These are phyloP conservation scores for Megastigmus dorsalis DNA, from an alignment of 2,888 invertebrate species.

Conservation along the genomic window DNA sequence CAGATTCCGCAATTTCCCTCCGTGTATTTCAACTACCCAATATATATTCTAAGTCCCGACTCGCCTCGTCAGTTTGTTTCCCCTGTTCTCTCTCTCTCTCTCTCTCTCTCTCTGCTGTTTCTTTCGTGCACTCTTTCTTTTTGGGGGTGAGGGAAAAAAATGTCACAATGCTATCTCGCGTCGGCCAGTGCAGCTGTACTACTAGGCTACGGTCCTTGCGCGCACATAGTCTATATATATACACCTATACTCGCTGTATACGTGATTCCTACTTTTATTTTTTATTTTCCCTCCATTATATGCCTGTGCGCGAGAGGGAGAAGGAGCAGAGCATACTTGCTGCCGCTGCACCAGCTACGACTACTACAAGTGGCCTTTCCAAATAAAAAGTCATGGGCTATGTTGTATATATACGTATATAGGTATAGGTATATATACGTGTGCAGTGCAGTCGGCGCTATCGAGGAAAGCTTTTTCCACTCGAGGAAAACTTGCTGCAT, in stretches of 20 bases:
- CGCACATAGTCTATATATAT: neutral
- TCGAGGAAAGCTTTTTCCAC: neutral
- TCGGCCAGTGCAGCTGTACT: neutral
- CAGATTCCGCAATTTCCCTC: conserved; percentile 12
- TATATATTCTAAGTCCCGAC: conserved; percentile 31
- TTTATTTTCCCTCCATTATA: neutral
- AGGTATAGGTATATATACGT: neutral
- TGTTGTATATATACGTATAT: neutral
- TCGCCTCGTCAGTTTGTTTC: conserved; percentile 21
- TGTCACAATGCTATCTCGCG: conserved; percentile 32
- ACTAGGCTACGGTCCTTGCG: no score
- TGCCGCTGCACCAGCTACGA: no score
- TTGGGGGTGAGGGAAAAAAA: conserved; percentile 27
- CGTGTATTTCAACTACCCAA: conserved; percentile 35
- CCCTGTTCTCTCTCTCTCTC: neutral
- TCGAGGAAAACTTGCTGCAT: conserved; percentile 3
- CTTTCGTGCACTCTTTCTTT: neutral
- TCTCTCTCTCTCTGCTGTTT: neutral
- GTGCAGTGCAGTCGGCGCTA: neutral
- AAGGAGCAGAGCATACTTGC: no score
- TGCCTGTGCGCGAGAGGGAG: no score
- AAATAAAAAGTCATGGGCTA: conserved; percentile 14
- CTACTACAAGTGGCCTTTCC: neutral
- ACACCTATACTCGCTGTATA: neutral
- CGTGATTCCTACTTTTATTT: no score